Evolutionary conservation across 2,888 invertebrate genomes (phyloP).

Genomic region (Nemotelus nigrinus): DNA sequence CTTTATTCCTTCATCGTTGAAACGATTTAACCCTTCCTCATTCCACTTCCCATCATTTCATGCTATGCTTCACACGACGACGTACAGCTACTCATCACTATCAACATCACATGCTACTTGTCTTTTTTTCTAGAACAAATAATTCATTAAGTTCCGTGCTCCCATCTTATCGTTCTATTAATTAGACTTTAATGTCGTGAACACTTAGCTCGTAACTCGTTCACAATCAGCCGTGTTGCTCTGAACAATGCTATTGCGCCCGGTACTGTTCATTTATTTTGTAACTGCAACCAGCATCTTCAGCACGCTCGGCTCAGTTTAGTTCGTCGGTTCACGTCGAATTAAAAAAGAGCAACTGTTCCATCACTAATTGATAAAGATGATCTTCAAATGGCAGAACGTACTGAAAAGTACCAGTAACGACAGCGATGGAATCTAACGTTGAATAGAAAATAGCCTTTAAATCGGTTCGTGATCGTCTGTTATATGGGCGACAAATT

Average conservation of each 20-base stretch:
- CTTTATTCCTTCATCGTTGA: too few relatives aligned
- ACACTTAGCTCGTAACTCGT: constrained; percentile 43
- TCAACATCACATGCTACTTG: neutral
- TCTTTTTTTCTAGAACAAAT: neutral
- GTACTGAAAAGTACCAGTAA: constrained; percentile 24
- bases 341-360: constrained; percentile 42
- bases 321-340: neutral
- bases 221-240: constrained; percentile 17
- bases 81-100: too few relatives aligned
- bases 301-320: neutral
- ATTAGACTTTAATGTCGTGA: constrained; percentile 43
- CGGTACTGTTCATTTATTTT: constrained; percentile 12
- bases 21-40: too few relatives aligned
- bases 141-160: constrained; percentile 20
- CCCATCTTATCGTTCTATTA: constrained; percentile 37
- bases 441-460: constrained; percentile 32
- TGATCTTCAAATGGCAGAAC: constrained; percentile 41
- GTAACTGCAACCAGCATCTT: constrained; percentile 36
- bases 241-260: constrained; percentile 6
- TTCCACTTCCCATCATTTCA: too few relatives aligned
- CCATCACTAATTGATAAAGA: constrained; percentile 44
- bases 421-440: constrained; percentile 28
- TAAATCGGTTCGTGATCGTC: constrained; percentile 40
- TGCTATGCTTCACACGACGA: too few relatives aligned
- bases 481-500: constrained; percentile 43